Conservation (phyloP, 2,113 vertebrate genomes). For the Pelusios castaneus region DNA sequence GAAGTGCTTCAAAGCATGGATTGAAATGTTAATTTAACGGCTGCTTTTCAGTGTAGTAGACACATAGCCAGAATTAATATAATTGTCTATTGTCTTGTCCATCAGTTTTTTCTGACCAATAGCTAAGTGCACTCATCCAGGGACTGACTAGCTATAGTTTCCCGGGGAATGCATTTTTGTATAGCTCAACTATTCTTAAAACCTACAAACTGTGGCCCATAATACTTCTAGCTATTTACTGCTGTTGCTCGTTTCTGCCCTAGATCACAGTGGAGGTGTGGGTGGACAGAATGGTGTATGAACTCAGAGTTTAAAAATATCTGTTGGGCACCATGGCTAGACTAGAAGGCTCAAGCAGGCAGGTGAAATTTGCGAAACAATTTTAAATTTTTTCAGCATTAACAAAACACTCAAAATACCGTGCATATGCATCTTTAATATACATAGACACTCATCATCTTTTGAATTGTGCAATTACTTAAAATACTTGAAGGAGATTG, state of each 20-base stretch:
- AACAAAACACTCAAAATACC: background rate
- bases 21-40: background rate
- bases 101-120: background rate
- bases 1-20: background rate
- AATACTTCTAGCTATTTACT: background rate
- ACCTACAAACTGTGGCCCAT: background rate
- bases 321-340: background rate
- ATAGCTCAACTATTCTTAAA: slow-evolving; percentile 27
- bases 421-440: background rate
- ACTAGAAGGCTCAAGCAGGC: background rate
- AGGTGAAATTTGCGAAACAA: background rate
- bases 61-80: background rate
- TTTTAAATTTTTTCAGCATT: background rate
- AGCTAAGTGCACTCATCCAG: background rate
- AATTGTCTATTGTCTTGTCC: background rate
- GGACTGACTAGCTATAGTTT: background rate
- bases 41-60: background rate
- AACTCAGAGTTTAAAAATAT: background rate
- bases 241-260: background rate
- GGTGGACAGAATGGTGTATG: background rate
- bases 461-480: background rate
- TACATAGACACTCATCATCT: background rate
- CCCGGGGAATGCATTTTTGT: background rate
- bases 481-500: background rate
- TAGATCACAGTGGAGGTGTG: background rate